Evolutionary conservation across 2,888 invertebrate genomes (phyloP), one percentile per base, ranked within the genome.

Genomic region (Belgica antarctica): DNA sequence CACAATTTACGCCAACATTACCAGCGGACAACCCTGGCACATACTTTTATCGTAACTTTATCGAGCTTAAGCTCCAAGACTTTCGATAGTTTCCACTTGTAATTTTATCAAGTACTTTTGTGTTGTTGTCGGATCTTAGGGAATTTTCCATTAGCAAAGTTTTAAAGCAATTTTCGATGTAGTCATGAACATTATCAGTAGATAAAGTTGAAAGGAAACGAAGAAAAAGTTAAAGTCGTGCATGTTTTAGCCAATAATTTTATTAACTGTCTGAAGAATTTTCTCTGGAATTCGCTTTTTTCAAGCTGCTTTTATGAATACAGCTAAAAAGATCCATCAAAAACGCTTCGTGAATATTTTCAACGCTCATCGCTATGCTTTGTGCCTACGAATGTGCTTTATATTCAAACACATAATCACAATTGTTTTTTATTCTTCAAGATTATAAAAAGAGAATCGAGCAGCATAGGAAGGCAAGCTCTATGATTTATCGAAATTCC

Each of bases 361-460:
- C 27, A 52, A 22, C 52, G 22, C 52, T 3, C 25, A 22, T 22
- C 22, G 52, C 22, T 22, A n/a, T 5, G 27, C 24, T 59, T 59
- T 15, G 27, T 59, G 59, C 59, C n/a, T 22, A 59, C 59, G 27
- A 59, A 59, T 59, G 59, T 59, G 27, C 27, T 59, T 59, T 59
- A 59, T 59, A 59, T 59, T 59, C 59, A 59, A 59, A 59, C 52
- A 52, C 52, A 52, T 52, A 52, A 52, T 52, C 52, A 52, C 52
- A 52, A 52, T 52, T 52, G 52, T 52, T 52, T 52, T 52, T 52
- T 52, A 8, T 41, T n/a, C n/a, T 15, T 41, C 3, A n/a, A 52
- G 52, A 52, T 52, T 52, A 52, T 52, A 52, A 52, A 52, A 17
- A 17, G 17, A 2, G 52, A 17, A 52, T 12, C 19, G 52, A 12